Percentiles rank a stretch among this genome's conserved stretches.
Conservation (phyloP, 2,888 invertebrate species). For the Aromia moschata region DNA sequence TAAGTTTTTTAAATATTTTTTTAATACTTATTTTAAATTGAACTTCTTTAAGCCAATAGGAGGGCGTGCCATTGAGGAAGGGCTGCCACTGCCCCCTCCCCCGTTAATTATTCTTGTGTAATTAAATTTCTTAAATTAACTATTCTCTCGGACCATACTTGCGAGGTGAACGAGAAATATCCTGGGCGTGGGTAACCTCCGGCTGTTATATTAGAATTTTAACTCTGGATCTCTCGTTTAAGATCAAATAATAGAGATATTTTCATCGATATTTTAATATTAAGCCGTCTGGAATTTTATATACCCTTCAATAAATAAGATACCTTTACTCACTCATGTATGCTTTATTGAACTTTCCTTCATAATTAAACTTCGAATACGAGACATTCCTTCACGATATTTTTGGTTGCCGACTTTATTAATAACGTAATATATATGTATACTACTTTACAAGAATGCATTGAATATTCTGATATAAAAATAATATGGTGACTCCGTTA, state of each 20-base stretch:
- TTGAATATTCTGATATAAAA: too few species aligned
- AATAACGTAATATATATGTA: too few species aligned
- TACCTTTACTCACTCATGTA: conserved; percentile 54
- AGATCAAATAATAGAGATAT: conserved; percentile 56
- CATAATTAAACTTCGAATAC: conserved; percentile 48
- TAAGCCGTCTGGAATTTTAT: conserved; percentile 55
- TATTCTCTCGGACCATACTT: conserved; percentile 39
- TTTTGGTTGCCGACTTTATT: conserved; percentile 12
- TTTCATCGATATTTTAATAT: conserved; percentile 57
- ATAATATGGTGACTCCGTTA: too few species aligned
- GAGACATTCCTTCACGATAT: conserved; percentile 15
- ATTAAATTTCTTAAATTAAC: conserved; percentile 50
- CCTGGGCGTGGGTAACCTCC: conserved; percentile 44
- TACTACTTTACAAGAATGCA: too few species aligned
- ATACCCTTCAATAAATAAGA: conserved; percentile 51
- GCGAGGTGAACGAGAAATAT: conserved; percentile 35
- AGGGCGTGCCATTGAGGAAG: too few species aligned
- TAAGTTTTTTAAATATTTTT: too few species aligned
- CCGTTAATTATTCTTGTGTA: conserved; percentile 44
- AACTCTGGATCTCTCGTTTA: conserved; percentile 45
- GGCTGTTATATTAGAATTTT: conserved; percentile 52
- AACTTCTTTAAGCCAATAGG: too few species aligned
- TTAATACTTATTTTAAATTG: too few species aligned
- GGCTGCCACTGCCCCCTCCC: too few species aligned
- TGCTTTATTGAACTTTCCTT: conserved; percentile 53